phyloP scores from a whole-genome alignment of 2,797 vertebrate species.

The Silurus aristotelis region DNA sequence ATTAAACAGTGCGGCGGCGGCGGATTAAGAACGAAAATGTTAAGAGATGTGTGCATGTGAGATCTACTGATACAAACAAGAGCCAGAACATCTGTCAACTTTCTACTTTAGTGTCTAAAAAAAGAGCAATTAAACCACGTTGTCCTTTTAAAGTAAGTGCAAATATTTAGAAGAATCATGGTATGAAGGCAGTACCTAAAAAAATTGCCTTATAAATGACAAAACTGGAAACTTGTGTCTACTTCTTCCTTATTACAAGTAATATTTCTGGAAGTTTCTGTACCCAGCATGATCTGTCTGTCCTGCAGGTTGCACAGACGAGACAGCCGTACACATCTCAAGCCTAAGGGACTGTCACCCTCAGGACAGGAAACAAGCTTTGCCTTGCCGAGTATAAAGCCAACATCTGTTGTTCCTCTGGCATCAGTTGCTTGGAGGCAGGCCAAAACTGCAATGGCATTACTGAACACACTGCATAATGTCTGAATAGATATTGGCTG shows the following conservation, averaged over 20 bases:
- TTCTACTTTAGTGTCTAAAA: neutral
- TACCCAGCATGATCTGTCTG: neutral
- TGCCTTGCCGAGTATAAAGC: slow-evolving; percentile 10
- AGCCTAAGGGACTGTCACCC: slow-evolving; percentile 13
- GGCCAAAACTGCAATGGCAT: slow-evolving; percentile 6
- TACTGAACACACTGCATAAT: neutral
- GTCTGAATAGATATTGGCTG: neutral
- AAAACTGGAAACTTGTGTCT: neutral
- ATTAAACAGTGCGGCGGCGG: neutral
- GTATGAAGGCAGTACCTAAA: neutral
- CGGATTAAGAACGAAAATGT: no score
- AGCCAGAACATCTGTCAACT: neutral
- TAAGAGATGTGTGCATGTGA: neutral
- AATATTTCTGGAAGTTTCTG: neutral
- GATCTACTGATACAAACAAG: neutral
- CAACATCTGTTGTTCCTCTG: slow-evolving; percentile 24
- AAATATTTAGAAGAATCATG: neutral
- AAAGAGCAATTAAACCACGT: no score
- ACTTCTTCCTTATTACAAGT: neutral
- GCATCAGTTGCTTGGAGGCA: slow-evolving; percentile 10
- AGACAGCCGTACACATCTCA: neutral
- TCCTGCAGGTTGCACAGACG: neutral
- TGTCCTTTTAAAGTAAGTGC: no score
- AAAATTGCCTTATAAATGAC: neutral
- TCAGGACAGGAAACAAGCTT: slow-evolving; percentile 3